Conservation (phyloP, 2,797 vertebrate genomes). For the Triplophysa yarkandensis region DNA sequence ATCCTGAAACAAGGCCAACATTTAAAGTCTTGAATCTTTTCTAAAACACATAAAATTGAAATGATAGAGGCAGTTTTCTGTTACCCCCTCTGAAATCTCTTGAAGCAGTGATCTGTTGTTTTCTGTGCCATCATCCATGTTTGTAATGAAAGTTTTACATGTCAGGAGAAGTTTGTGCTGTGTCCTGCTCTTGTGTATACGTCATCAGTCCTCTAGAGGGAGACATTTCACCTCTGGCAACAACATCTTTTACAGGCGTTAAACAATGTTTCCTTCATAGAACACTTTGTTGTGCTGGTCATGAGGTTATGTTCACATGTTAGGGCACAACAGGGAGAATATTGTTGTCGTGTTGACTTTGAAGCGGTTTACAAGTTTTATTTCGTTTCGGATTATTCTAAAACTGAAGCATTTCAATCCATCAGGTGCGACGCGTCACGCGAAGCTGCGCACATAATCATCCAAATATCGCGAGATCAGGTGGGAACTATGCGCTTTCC, state of each 20-base stretch:
- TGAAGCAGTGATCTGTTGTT: conserved; percentile 79
- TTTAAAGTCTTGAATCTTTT: neutral
- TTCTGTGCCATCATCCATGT: conserved; percentile 80
- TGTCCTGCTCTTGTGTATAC: conserved; percentile 35
- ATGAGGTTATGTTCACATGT: neutral
- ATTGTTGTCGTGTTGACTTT: neutral
- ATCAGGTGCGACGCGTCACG: too few relatives aligned
- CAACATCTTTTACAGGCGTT: neutral
- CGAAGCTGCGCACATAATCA: too few relatives aligned
- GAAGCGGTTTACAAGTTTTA: neutral
- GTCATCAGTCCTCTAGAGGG: conserved; percentile 21
- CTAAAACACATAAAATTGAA: neutral
- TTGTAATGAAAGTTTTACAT: conserved; percentile 30
- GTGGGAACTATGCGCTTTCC: neutral
- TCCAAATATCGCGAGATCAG: too few relatives aligned
- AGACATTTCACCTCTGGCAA: neutral
- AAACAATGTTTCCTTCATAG: neutral
- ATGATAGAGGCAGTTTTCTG: neutral
- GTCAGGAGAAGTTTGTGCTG: conserved; percentile 46
- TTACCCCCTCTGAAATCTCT: conserved; percentile 79
- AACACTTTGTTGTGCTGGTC: neutral
- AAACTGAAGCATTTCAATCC: neutral
- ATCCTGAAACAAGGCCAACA: conserved; percentile 70
- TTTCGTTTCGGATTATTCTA: neutral
- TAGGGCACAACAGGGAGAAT: too few relatives aligned